Percentiles rank a stretch among this genome's conserved stretches.
phyloP scores from a whole-genome alignment of 1,140 invertebrate species.

The Atta colombica region DNA sequence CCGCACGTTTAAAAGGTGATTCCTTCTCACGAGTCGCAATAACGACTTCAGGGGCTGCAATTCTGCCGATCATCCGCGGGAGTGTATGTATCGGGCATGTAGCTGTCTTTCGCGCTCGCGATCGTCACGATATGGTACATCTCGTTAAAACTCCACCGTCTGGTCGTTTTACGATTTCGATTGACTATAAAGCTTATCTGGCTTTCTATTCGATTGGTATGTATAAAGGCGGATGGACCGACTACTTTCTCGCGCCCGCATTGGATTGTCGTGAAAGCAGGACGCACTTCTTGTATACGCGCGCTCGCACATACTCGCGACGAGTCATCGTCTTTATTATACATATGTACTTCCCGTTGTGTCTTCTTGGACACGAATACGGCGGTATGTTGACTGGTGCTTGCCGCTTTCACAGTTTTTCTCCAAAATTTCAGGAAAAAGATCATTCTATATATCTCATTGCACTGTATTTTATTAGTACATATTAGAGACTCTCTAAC shows the following conservation, averaged over 20 bases:
- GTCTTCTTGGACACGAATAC: slow-evolving; percentile 50
- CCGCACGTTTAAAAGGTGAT: slow-evolving; percentile 18
- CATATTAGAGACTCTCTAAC: not conserved
- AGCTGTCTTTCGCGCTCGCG: slow-evolving; percentile 7
- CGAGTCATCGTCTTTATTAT: slow-evolving; percentile 70
- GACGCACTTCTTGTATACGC: slow-evolving; percentile 80
- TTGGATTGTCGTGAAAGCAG: slow-evolving; percentile 84
- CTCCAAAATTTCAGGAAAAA: slow-evolving; percentile 18
- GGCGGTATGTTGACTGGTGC: not conserved
- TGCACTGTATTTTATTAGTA: not conserved
- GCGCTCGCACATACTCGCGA: slow-evolving; percentile 30
- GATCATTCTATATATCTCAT: not conserved
- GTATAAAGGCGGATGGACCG: slow-evolving; percentile 83
- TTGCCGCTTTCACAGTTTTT: slow-evolving; percentile 28
- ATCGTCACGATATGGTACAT: slow-evolving; percentile 20
- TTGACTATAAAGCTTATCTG: slow-evolving; percentile 83
- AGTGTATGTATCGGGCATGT: not conserved
- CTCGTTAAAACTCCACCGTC: slow-evolving; percentile 70
- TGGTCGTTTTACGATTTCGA: slow-evolving; percentile 81
- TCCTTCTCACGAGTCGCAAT: slow-evolving; percentile 31
- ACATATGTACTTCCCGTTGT: slow-evolving; percentile 66
- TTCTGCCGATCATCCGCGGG: slow-evolving; percentile 34
- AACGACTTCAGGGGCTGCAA: slow-evolving; percentile 22
- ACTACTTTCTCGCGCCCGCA: slow-evolving; percentile 82
- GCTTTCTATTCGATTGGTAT: slow-evolving; percentile 82